These are phyloP conservation scores for Ichneumoninae sp. DNA, from an alignment of 2,888 invertebrate species.

Conservation along the genomic window DNA sequence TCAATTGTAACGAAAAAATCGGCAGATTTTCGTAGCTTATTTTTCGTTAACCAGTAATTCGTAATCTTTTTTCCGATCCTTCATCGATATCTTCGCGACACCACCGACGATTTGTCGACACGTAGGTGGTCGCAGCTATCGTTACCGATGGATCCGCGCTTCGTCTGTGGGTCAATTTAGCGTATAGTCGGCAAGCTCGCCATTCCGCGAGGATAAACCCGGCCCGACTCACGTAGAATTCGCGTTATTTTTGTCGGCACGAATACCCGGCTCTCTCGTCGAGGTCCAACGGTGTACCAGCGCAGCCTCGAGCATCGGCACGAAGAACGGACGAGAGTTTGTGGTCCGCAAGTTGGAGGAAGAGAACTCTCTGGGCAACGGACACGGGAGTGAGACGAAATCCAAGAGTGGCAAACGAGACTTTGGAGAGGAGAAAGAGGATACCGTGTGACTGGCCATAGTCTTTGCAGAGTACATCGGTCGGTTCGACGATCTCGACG, in stretches of 20 bases:
- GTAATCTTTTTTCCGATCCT: background rate
- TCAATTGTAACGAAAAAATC: background rate
- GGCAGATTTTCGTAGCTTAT: background rate
- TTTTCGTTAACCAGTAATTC: background rate
- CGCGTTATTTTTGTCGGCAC: slow-evolving; percentile 84
- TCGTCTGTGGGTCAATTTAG: slow-evolving; percentile 59
- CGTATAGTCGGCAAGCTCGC: slow-evolving; percentile 69
- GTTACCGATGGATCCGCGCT: slow-evolving; percentile 36
- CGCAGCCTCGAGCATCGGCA: slow-evolving; percentile 57
- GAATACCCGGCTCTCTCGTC: slow-evolving; percentile 78
- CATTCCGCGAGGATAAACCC: slow-evolving; percentile 65
- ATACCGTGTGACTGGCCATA: slow-evolving; percentile 61
- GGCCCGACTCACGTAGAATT: slow-evolving; percentile 78
- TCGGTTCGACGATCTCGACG: slow-evolving; percentile 72
- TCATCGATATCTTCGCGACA: background rate
- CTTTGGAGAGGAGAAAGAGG: slow-evolving; percentile 56
- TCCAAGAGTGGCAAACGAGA: slow-evolving; percentile 51
- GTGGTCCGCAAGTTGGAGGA: slow-evolving; percentile 69
- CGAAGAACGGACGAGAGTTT: slow-evolving; percentile 72
- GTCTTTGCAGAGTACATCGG: slow-evolving; percentile 68
- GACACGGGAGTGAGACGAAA: slow-evolving; percentile 41
- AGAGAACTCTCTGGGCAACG: slow-evolving; percentile 17
- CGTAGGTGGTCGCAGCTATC: slow-evolving; percentile 25
- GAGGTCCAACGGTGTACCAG: slow-evolving; percentile 42
- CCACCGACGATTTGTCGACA: background rate